phyloP scores from a whole-genome alignment of 1,140 invertebrate genomes.

The Archegozetes longisetosus region DNA sequence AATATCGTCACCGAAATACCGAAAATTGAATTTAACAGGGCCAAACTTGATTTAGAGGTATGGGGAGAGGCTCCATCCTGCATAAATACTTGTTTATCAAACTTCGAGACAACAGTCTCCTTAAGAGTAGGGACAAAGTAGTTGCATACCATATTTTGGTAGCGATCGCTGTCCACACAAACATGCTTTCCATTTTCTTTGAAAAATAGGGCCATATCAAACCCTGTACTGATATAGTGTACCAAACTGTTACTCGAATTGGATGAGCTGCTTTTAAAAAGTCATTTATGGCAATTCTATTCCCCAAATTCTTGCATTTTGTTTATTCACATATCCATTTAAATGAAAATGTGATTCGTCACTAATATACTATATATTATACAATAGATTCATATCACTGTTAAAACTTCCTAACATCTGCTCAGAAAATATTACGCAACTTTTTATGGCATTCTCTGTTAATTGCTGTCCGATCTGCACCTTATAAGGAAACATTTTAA shows the following conservation, averaged over 20 bases:
- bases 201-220: constrained; percentile 8
- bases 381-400: background rate
- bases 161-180: background rate
- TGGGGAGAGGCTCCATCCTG: background rate
- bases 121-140: background rate
- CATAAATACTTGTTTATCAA: background rate
- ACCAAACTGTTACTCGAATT: constrained; percentile 9
- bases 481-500: constrained; percentile 3
- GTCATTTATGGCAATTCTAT: constrained; percentile 14
- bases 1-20: background rate
- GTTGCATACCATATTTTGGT: background rate
- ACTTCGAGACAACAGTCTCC: background rate
- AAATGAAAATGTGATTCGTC: constrained; percentile 11
- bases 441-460: background rate
- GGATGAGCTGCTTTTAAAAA: background rate
- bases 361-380: background rate
- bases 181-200: background rate
- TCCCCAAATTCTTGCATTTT: constrained; percentile 20
- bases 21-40: background rate
- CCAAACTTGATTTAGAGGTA: background rate
- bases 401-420: background rate
- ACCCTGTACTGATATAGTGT: background rate
- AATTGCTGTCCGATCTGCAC: background rate
- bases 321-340: constrained; percentile 17
- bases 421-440: background rate